Evolutionary conservation across 2,113 vertebrate genomes (phyloP), one percentile per base, ranked within the genome.

Genomic region (Stegastes partitus): DNA sequence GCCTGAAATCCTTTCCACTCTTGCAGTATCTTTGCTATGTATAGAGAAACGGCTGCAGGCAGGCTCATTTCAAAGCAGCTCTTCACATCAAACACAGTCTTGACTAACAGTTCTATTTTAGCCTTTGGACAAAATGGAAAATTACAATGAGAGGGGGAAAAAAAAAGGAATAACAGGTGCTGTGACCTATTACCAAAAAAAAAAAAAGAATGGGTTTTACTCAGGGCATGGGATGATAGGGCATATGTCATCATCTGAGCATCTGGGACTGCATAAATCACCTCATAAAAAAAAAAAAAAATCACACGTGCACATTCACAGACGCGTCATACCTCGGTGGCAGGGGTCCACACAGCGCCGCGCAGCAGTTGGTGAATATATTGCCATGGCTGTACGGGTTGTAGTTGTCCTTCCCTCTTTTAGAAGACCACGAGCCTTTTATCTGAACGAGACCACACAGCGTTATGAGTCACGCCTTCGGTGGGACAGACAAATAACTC

Each of bases 341-440:
- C 51, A 99, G 91, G 73, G 98, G 98, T 71, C 98, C 97, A 87
- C 98, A 99, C n/a, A 99, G 94, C 0, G 97, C 98, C 25, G 96
- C 96, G 77, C 97, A 98, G 95, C 98, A 99, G 89, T 99, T 99
- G 56, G 95, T 97, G 87, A 98, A 95, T 87, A 99, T 96, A 86
- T 97, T 99, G 64, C 98, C 98, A 0, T 99, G 93, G 94, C 98
- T 99, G 94, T 99, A 99, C 21, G 98, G 98, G 87, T 99, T 99
- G 88, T 97, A 99, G 92, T 98, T 99, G 77, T 99, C 98, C 93
- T 99, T 99, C 70, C 97, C 96, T 95, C 97, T 96, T 95, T 99
- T 99, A 91, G 96, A 97, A 83, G 98, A 99, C 98, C 98, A 99
- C 0, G 97, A 98, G 50, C 98, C 98, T 95, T 99, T 99, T 89